Evolutionary conservation across 2,113 vertebrate genomes (phyloP).

Genomic region (Poecile atricapillus): DNA sequence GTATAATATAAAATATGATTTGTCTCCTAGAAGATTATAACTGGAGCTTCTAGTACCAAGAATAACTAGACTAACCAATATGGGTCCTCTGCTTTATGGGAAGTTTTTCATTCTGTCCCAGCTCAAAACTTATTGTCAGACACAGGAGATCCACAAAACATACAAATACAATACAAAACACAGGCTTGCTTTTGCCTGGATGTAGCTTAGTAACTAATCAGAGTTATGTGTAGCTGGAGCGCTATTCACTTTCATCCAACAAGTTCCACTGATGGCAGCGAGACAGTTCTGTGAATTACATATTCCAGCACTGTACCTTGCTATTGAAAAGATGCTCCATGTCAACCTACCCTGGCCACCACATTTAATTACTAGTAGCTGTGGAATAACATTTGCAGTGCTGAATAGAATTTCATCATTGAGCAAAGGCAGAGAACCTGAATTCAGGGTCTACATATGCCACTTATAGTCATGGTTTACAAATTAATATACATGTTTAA

Average conservation of each 20-base stretch:
- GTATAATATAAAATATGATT: slow-evolving; percentile 85
- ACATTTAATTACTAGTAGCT: neutral
- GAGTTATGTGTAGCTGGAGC: neutral
- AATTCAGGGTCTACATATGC: neutral
- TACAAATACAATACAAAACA: neutral
- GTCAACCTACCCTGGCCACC: neutral
- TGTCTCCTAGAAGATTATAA: slow-evolving; percentile 84
- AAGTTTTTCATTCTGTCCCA: slow-evolving; percentile 28
- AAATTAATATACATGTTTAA: neutral
- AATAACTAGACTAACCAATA: slow-evolving; percentile 22
- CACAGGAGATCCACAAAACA: neutral
- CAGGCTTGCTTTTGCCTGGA: neutral
- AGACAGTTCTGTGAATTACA: neutral
- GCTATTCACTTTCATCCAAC: neutral
- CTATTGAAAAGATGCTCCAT: neutral
- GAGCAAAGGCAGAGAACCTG: neutral
- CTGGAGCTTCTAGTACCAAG: slow-evolving; percentile 79
- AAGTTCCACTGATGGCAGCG: neutral
- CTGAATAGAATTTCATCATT: neutral
- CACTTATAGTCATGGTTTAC: neutral
- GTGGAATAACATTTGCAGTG: neutral
- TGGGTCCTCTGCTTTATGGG: neutral
- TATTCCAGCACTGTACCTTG: neutral
- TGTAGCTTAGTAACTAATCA: neutral
- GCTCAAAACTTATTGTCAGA: neutral